Conservation (phyloP, 2,888 invertebrate genomes). For the Hirtodrosophila duncani region DNA sequence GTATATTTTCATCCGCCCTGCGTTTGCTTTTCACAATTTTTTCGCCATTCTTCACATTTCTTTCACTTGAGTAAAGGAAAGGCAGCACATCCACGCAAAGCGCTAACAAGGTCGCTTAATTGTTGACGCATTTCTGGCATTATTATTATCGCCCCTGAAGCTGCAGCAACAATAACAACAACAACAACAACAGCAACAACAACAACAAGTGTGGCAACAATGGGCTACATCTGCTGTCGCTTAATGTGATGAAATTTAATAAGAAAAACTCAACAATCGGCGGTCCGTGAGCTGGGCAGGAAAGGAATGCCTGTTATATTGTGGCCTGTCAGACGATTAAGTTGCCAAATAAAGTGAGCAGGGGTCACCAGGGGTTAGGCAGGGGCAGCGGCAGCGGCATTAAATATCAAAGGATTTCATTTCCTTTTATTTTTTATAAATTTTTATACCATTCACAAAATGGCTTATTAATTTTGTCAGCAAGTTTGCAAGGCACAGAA, state of each 20-base stretch:
- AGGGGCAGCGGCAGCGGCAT: constrained; percentile 35
- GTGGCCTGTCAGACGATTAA: constrained; percentile 66
- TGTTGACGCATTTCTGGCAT: constrained; percentile 54
- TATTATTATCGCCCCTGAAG: constrained; percentile 40
- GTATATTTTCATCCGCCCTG: no score
- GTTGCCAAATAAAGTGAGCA: constrained; percentile 69
- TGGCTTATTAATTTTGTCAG: no score
- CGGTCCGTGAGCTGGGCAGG: constrained; percentile 20
- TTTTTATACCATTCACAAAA: no score
- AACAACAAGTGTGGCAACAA: no score
- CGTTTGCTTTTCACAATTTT: no score
- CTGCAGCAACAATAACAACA: background rate
- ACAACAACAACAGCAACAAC: constrained; percentile 24
- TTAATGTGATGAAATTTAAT: constrained; percentile 66
- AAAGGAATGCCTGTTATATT: constrained; percentile 61
- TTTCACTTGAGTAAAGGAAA: background rate
- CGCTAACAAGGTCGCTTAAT: constrained; percentile 42
- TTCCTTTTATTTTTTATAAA: no score
- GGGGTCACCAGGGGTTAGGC: constrained; percentile 44
- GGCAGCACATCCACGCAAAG: constrained; percentile 20
- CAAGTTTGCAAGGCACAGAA: no score
- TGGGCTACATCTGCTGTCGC: constrained; percentile 39
- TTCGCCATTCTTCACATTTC: no score
- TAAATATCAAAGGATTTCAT: constrained; percentile 67
- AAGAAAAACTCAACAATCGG: constrained; percentile 45